Conservation (phyloP, 2,888 invertebrate genomes). For the Ochlodes sylvanus region DNA sequence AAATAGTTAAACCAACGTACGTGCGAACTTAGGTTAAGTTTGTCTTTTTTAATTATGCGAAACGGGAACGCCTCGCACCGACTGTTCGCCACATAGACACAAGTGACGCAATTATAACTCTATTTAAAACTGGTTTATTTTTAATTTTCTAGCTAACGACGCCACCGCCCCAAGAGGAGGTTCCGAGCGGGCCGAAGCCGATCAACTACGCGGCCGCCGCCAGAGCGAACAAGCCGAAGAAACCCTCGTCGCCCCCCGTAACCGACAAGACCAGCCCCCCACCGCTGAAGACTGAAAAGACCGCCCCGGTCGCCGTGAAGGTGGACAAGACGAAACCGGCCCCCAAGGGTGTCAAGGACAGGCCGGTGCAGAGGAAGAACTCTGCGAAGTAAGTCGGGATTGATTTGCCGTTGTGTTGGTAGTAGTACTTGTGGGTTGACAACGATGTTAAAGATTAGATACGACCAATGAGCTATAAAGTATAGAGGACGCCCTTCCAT, state of each 20-base stretch:
- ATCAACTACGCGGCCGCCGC: conserved; percentile 81
- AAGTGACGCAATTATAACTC: too few relatives aligned
- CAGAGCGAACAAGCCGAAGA: conserved; percentile 73
- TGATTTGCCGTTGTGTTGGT: too few relatives aligned
- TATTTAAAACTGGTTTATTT: too few relatives aligned
- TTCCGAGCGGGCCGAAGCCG: conserved; percentile 61
- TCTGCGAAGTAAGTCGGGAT: conserved; percentile 63
- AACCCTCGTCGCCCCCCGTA: conserved; percentile 52
- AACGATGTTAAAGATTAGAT: too few relatives aligned
- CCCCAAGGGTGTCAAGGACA: conserved; percentile 46
- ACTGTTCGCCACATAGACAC: too few relatives aligned
- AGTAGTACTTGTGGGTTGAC: too few relatives aligned
- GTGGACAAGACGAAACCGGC: conserved; percentile 43
- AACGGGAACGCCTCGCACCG: too few relatives aligned
- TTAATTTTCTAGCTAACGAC: conserved; percentile 43
- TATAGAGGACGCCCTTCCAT: too few relatives aligned
- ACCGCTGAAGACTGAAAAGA: conserved; percentile 47
- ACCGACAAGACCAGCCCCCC: conserved; percentile 48
- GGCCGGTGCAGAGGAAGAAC: conserved; percentile 63
- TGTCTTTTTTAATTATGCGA: too few relatives aligned
- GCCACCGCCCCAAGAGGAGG: conserved; percentile 49
- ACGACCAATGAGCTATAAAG: too few relatives aligned
- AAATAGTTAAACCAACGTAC: too few relatives aligned
- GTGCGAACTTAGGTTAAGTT: too few relatives aligned
- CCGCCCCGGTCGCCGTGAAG: conserved; percentile 31